These are phyloP conservation scores for Salticus scenicus DNA, from an alignment of 2,888 invertebrate species.

Conservation along the genomic window DNA sequence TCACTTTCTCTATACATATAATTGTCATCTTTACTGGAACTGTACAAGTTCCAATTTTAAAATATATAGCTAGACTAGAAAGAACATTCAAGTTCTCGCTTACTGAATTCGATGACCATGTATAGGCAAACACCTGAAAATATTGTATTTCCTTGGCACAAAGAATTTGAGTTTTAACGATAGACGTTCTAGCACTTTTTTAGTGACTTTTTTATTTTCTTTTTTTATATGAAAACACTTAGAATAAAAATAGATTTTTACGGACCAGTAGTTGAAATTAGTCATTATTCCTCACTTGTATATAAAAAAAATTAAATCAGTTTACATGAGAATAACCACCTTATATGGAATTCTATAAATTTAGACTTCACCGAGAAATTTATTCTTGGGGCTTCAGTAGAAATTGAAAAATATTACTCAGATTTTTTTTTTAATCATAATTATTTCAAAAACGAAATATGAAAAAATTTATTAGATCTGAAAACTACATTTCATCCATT, in stretches of 20 bases:
- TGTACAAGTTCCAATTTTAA: not conserved
- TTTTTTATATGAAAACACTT: constrained; percentile 10
- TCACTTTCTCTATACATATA: not conserved
- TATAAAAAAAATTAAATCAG: constrained; percentile 10
- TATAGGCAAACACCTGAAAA: not conserved
- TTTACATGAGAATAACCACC: constrained; percentile 51
- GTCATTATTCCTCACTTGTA: not conserved
- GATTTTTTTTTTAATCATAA: not conserved
- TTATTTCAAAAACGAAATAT: not conserved
- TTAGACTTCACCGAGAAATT: not conserved
- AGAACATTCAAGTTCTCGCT: not conserved
- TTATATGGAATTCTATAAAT: not conserved
- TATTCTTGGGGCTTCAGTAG: not conserved
- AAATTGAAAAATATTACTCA: not conserved
- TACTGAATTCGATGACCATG: not conserved
- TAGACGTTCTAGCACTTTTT: not conserved
- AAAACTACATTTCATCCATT: not conserved
- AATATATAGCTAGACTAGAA: not conserved
- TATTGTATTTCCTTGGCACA: not conserved
- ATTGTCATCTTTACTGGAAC: constrained; percentile 8
- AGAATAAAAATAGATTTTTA: constrained; percentile 14
- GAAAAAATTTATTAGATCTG: not conserved
- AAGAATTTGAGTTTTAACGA: not conserved
- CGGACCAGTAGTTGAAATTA: not conserved
- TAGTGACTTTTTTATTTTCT: not conserved